Percentiles rank a stretch among this genome's conserved stretches.
Conservation (phyloP, 2,113 vertebrate species). For the western clawed frog (Xenopus tropicalis) region DNA sequence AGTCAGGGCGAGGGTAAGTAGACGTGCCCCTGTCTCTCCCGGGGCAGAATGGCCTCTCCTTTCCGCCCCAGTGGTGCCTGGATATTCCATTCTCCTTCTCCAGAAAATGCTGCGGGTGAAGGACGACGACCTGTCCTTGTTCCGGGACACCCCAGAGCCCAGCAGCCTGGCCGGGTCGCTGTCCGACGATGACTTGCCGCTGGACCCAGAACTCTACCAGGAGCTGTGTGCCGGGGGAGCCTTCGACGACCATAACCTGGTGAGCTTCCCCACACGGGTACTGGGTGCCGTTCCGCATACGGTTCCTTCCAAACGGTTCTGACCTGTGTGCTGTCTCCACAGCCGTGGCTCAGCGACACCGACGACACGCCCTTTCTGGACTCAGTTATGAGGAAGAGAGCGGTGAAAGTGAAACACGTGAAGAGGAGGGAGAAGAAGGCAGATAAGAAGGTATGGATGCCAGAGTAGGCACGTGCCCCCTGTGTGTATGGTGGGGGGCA, state of each 20-base stretch:
- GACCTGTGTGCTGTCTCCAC: background rate
- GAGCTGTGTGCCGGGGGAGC: slow-evolving; percentile 76
- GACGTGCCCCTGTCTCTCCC: background rate
- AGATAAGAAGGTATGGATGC: slow-evolving; percentile 76
- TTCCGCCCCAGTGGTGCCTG: no score
- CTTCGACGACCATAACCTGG: slow-evolving; percentile 71
- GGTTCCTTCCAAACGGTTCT: no score
- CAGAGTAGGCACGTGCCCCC: no score
- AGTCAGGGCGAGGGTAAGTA: slow-evolving; percentile 83
- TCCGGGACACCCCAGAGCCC: slow-evolving; percentile 75
- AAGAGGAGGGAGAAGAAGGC: slow-evolving; percentile 90
- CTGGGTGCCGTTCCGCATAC: no score
- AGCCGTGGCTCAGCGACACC: slow-evolving; percentile 83
- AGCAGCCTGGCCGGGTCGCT: slow-evolving; percentile 70
- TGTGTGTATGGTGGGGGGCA: background rate
- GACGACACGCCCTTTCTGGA: slow-evolving; percentile 79
- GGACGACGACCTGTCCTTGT: slow-evolving; percentile 71
- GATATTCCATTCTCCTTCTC: background rate
- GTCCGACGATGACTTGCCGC: slow-evolving; percentile 78
- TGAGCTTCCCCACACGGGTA: slow-evolving; percentile 44
- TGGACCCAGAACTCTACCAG: slow-evolving; percentile 79
- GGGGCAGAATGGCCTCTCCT: background rate
- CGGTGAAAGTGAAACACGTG: slow-evolving; percentile 90
- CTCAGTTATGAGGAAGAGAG: slow-evolving; percentile 80
- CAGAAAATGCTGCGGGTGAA: slow-evolving; percentile 87